phyloP scores from a whole-genome alignment of 2,888 invertebrate species.

The Eremobia ochroleuca region DNA sequence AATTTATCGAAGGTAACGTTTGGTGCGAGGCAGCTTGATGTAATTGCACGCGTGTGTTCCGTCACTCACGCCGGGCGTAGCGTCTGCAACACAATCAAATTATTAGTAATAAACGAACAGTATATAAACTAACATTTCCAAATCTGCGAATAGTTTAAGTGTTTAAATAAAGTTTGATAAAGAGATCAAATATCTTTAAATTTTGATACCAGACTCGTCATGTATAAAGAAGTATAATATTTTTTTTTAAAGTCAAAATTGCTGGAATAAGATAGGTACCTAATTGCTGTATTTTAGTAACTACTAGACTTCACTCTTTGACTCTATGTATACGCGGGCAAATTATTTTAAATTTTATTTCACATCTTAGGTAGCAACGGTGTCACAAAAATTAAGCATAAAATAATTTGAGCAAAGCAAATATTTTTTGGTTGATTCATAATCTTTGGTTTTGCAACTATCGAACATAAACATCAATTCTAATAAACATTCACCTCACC shows the following conservation, averaged over 20 bases:
- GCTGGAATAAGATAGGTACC: background rate
- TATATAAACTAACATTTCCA: background rate
- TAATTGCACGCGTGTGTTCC: slow-evolving; percentile 77
- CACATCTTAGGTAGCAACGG: background rate
- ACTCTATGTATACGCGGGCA: background rate
- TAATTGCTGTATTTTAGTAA: background rate
- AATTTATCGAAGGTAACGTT: slow-evolving; percentile 59
- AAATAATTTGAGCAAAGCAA: background rate
- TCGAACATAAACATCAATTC: background rate
- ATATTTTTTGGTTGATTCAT: background rate
- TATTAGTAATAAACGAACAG: background rate
- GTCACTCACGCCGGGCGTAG: slow-evolving; percentile 63
- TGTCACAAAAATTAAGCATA: background rate
- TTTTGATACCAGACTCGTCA: too few species aligned
- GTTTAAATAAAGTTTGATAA: background rate
- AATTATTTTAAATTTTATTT: background rate
- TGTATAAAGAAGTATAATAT: too few species aligned
- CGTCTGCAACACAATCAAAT: slow-evolving; percentile 28
- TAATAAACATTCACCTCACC: slow-evolving; percentile 14
- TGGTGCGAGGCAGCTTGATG: slow-evolving; percentile 72
- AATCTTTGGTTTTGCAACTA: background rate
- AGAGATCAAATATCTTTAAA: background rate
- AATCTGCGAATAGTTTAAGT: too few species aligned
- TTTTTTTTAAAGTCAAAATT: background rate
- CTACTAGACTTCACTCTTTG: background rate